Base-by-base conservation (phyloP, 2,797 vertebrate genomes). In the Phaenicophaeus curvirostris region DNA sequence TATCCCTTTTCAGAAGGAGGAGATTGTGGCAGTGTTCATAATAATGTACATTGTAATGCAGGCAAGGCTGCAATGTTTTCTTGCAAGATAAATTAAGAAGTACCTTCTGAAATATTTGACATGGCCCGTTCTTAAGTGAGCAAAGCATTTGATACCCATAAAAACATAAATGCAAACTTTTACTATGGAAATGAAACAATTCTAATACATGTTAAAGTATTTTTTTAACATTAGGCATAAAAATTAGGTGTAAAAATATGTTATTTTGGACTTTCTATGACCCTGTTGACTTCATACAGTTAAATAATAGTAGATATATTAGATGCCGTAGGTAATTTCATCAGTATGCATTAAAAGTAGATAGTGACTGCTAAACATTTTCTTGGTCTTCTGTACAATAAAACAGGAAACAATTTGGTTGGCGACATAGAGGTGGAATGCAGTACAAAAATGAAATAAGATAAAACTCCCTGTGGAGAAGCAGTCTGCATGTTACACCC, bases 391-490 rank as follows among this genome's bases (percentile, higher is more conserved):
- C 90, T 93, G 75, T 97, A 94, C 88, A 92, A 69, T 97, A 94
- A 97, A 97, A 95, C 95, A 96, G 97, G 96, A 97, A 97, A 95
- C 96, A 97, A 95, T 97, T 97, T 97, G 87, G 90, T 95, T 97
- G 97, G 97, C 96, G 95, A 95, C 96, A 96, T 44, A 85, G 82
- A 96, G 95, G 89, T 96, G 95, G 95, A 96, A 97, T 97, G 97
- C 83, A 84, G 93, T 89, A 93, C 16, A 1, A 97, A 97, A 98
- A 97, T 93, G 96, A 96, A 97, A 97, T 97, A 94, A 98, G 97
- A 97, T 97, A 96, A 97, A 96, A 93, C 95, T 95, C 92, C 95
- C 93, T 91, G 93, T 79, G 94, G 95, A 94, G 95, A 95, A 93
- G 94, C 87, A 94, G 95, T 89, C 93, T 93, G 92, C 89, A 46